A percentile compares a stretch with the other conserved stretches of the same genome.
These are phyloP conservation scores for Aulostomus chinensis DNA, from an alignment of 2,797 vertebrate species.

Conservation along the genomic window DNA sequence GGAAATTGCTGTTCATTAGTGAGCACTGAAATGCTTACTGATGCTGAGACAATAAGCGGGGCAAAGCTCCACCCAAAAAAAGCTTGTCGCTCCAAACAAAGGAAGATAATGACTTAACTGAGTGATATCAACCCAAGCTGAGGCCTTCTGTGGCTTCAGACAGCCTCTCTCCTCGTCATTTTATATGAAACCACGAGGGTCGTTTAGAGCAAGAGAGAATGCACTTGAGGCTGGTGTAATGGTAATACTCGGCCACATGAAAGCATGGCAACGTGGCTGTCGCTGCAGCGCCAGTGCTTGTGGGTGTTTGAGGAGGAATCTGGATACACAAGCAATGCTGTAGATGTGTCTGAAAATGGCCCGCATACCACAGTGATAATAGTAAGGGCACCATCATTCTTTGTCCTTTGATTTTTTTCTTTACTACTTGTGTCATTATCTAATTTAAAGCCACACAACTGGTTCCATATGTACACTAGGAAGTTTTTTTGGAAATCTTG, in stretches of 20 bases:
- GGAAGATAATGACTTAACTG: constrained; percentile 55
- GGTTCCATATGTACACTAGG: constrained; percentile 18
- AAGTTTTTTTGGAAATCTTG: constrained; percentile 15
- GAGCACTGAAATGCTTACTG: constrained; percentile 51
- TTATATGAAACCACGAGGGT: constrained; percentile 54
- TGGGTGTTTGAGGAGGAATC: constrained; percentile 30
- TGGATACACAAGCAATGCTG: constrained; percentile 20
- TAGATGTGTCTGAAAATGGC: constrained; percentile 24
- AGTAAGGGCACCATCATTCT: constrained; percentile 15
- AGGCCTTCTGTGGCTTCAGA: constrained; percentile 51
- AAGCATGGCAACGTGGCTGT: constrained; percentile 30
- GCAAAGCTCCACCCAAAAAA: constrained; percentile 37
- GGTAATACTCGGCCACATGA: constrained; percentile 56
- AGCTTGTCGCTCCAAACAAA: constrained; percentile 53
- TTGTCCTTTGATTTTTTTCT: constrained; percentile 14
- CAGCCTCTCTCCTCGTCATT: constrained; percentile 46
- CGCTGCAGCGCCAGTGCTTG: constrained; percentile 37
- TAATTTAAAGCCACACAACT: constrained; percentile 26
- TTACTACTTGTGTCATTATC: constrained; percentile 10
- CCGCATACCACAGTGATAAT: constrained; percentile 30
- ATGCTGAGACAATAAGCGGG: constrained; percentile 49
- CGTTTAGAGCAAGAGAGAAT: constrained; percentile 52
- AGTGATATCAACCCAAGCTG: constrained; percentile 44
- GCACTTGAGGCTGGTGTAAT: constrained; percentile 40
- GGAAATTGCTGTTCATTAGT: constrained; percentile 60